Evolutionary conservation across 1,140 invertebrate species (phyloP), one percentile per base, ranked within the genome.

Genomic region (Drosophila tristis): DNA sequence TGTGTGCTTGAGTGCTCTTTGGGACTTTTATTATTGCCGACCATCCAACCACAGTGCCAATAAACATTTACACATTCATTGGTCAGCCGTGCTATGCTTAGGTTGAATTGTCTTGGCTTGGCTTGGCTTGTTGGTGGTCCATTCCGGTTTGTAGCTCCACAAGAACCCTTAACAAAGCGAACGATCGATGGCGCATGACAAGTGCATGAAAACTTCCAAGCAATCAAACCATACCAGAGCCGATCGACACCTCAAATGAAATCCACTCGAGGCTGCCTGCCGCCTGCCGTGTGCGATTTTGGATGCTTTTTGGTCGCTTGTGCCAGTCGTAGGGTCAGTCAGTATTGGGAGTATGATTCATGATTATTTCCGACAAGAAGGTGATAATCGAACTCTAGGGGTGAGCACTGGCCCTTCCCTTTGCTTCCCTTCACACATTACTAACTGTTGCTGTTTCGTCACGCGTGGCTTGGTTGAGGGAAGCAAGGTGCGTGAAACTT

Each of bases 201-300:
- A 85, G 80, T 80, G 76, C 80, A 62, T 80, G 72, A 60, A 77
- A 76, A 82, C 70, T 57, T 49, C 66, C 67, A 63, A 66, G 66
- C 31, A 68, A 68, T 68, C 65, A 79, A 62, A 49, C 56, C 48
- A 50, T 58, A 62, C 53, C 59, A 68, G 62, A 57, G 47, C 50
- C 58, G 44, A 50, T 65, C 45, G 35, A 20, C 3, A 16, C 23
- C 54, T 5, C 9, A 59, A 35, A 0, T 35, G 31, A 31, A 31
- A 31, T 2, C 29, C 29, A 31, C 2, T 7, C 29, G 29, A 31
- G 29, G 44, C 7, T 15, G 44, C 6, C 16, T 5, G 43, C 20
- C 20, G n/a, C 44, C 44, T 35, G 11, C 31, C 31, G 9, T 9
- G 9, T 35, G 31, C 4, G 9, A 35, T 11, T 35, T 35, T 35